Evolutionary conservation across 2,888 invertebrate genomes (phyloP), one percentile per base, ranked within the genome.

Genomic region (Parnassius apollo): DNA sequence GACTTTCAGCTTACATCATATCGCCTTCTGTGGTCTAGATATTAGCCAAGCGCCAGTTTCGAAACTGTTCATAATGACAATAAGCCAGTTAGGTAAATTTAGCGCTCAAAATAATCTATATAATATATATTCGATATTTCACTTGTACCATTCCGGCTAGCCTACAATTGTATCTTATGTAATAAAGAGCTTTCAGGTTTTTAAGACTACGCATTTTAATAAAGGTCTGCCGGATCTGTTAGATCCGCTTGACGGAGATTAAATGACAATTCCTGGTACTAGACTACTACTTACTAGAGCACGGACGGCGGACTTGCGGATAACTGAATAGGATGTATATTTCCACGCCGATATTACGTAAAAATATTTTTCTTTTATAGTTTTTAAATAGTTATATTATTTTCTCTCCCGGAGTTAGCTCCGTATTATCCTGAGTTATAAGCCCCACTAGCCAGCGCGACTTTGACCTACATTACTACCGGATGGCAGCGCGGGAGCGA

Each of bases 391-490:
- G 18, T 35, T 35, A 35, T 7, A 35, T 35, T 35, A 35, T 35
- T 35, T 35, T 35, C 35, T 7, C 35, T 35, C 35, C 7, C 35
- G 35, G 7, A 46, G 54, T 25, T 54, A 44, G 44, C 58, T 67
- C 69, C 64, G 65, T 61, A 60, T 64, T 66, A 65, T 59, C 69
- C 67, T 69, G 76, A 77, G 78, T 80, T 83, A 72, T 78, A 73
- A 75, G 74, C 75, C 25, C 78, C 75, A 75, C 74, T 69, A 72
- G 73, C 70, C 76, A 76, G 74, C 74, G 77, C 77, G 86, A 86
- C 86, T 87, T 88, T 88, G 86, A 86, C 86, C 87, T 76, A 88
- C 72, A 71, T 70, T 70, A 71, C 74, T 75, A 76, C 80, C 84
- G 82, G 78, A 83, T 82, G 83, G 80, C 85, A 79, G 83, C 75